phyloP scores from a whole-genome alignment of 1,140 invertebrate genomes.

The Himalopsyche phryganea region DNA sequence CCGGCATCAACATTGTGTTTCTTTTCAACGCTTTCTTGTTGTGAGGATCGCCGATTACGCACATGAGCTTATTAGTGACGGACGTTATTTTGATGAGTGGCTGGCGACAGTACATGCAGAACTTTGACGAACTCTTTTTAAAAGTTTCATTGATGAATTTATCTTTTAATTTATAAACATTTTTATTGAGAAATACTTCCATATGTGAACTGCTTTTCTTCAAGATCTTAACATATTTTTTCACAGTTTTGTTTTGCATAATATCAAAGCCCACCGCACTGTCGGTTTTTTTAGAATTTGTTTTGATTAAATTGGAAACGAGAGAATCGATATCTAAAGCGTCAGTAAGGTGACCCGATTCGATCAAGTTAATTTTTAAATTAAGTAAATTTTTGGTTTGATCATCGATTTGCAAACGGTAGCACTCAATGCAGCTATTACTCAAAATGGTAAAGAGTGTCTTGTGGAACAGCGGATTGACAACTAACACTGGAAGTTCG shows the following conservation, averaged over 20 bases:
- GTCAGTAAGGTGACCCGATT: conserved; percentile 70
- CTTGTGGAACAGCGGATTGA: conserved; percentile 89
- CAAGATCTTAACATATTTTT: conserved; percentile 45
- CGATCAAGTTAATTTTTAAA: conserved; percentile 71
- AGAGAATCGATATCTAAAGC: conserved; percentile 63
- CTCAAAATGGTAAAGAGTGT: conserved; percentile 65
- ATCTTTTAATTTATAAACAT: conserved; percentile 59
- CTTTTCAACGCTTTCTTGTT: conserved; percentile 44
- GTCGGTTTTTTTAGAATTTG: conserved; percentile 32
- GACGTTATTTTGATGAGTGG: conserved; percentile 60
- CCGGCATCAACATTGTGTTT: conserved; percentile 53
- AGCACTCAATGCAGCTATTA: conserved; percentile 69
- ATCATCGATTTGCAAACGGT: conserved; percentile 67
- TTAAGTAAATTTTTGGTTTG: conserved; percentile 63
- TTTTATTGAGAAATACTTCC: conserved; percentile 54
- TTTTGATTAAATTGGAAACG: conserved; percentile 43
- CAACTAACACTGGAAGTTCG: conserved; percentile 82
- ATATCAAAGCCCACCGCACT: conserved; percentile 24
- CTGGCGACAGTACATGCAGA: conserved; percentile 62
- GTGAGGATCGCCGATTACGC: conserved; percentile 46
- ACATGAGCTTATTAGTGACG: conserved; percentile 59
- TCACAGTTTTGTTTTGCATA: conserved; percentile 39
- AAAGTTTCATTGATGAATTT: conserved; percentile 59
- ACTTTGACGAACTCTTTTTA: conserved; percentile 54
- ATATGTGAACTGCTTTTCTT: conserved; percentile 43